Evolutionary conservation across 2,113 vertebrate genomes (phyloP), one percentile per base, ranked within the genome.

Genomic region (Junco hyemalis): DNA sequence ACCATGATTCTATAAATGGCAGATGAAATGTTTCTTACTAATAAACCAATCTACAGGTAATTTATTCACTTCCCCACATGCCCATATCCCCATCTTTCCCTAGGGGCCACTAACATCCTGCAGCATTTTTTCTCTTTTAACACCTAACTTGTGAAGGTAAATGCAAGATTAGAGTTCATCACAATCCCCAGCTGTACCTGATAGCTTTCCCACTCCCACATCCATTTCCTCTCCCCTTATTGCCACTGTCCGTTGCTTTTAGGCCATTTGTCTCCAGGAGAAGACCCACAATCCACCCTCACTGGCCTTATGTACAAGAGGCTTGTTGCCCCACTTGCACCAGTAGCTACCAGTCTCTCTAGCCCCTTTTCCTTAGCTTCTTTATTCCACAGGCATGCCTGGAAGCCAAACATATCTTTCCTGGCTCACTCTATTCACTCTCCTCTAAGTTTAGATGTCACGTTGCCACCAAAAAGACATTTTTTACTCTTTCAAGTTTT

Each of bases 1-100:
- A 15, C 48, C 24, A 22, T 73, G 38, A 88, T 78, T 63, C 87
- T 74, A 5, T 53, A 70, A 54, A 70, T 33, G 44, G 54, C 24
- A 93, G 68, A 90, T 33, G 12, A 88, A 92, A 90, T 29, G 11
- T 56, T 94, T 95, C 47, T 93, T 78, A 60, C 40, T 71, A 92
- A 86, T 64, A 66, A 92, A 60, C 25, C 44, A 70, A 83, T 71
- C 14, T 36, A 73, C 16, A 76, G 22, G n/a, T 71, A 51, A 84
- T 65, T 56, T 91, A 69, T 85, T 82, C 63, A 72, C 47, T 15
- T 47, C 17, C 16, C 6, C 16, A 48, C 12, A 24, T 47, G 25
- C 29, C 53, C n/a, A 47, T 24, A 26, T 3, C 22, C 9, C 9
- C 4, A 11, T n/a, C 16, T 33, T 8, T 13, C 8, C 47, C 31